Conservation (phyloP, 2,888 invertebrate species). For the Tolmerus cingulatus region DNA sequence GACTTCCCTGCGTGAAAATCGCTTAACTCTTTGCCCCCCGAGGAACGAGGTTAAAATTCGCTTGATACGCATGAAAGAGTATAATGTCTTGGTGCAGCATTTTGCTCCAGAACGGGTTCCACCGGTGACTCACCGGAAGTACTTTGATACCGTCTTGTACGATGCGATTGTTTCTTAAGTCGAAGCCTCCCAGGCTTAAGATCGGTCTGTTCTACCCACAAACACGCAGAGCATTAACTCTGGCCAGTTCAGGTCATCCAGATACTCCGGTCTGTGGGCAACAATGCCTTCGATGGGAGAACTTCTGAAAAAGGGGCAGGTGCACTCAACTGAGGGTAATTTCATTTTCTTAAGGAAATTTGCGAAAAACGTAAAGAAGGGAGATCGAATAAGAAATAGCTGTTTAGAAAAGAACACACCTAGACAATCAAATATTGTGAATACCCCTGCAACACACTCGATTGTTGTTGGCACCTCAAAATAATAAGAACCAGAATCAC, state of each 20-base stretch:
- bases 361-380: background rate
- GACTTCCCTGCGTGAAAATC: background rate
- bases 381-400: background rate
- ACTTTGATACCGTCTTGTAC: background rate
- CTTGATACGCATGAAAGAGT: background rate
- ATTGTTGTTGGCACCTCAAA: background rate
- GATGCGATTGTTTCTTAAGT: background rate
- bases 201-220: background rate
- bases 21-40: background rate
- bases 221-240: background rate
- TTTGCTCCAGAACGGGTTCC: background rate
- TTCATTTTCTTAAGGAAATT: background rate
- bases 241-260: background rate
- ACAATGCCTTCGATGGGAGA: background rate
- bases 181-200: background rate
- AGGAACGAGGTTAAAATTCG: background rate
- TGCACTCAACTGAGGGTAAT: constrained; percentile 10
- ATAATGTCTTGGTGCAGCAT: background rate
- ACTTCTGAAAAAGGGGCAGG: background rate
- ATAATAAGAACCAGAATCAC: background rate
- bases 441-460: background rate
- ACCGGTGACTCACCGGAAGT: background rate
- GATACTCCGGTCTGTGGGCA: background rate
- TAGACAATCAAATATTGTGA: background rate
- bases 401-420: background rate